phyloP scores from a whole-genome alignment of 2,888 invertebrate species.

The Hypselothyrea guttata region DNA sequence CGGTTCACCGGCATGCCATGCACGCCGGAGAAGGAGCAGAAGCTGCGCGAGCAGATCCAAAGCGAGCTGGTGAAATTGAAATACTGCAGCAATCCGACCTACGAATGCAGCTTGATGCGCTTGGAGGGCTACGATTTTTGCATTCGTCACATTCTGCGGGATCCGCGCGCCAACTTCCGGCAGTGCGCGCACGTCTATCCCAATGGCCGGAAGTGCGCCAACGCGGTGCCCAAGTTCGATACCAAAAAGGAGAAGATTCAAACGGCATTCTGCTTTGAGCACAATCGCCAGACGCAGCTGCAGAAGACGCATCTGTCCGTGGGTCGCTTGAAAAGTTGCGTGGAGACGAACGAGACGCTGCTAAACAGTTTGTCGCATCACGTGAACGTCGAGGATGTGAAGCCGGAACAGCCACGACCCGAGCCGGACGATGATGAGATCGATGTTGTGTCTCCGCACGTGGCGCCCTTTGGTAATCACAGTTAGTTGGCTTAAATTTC shows the following conservation, averaged over 20 bases:
- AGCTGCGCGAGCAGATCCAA: constrained; percentile 84
- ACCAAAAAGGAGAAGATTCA: constrained; percentile 87
- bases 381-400: constrained; percentile 82
- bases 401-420: constrained; percentile 57
- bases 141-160: constrained; percentile 91
- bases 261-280: constrained; percentile 87
- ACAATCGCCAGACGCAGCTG: constrained; percentile 86
- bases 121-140: constrained; percentile 90
- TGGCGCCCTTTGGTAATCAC: constrained; percentile 85
- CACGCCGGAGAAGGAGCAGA: constrained; percentile 77
- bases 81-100: constrained; percentile 85
- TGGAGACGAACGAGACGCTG: constrained; percentile 87
- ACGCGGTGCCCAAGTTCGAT: constrained; percentile 89
- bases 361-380: constrained; percentile 87
- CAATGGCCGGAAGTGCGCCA: constrained; percentile 88
- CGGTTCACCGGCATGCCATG: constrained; percentile 56
- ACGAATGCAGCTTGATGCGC: constrained; percentile 87
- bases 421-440: constrained; percentile 83
- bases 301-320: constrained; percentile 85
- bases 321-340: constrained; percentile 84
- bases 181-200: constrained; percentile 89
- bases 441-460: constrained; percentile 83
- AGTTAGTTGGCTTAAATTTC: too few species aligned
- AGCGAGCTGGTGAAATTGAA: constrained; percentile 86
- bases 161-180: constrained; percentile 91